These are phyloP conservation scores for Cephalopterus ornatus DNA, from an alignment of 2,113 vertebrate genomes.

Conservation along the genomic window DNA sequence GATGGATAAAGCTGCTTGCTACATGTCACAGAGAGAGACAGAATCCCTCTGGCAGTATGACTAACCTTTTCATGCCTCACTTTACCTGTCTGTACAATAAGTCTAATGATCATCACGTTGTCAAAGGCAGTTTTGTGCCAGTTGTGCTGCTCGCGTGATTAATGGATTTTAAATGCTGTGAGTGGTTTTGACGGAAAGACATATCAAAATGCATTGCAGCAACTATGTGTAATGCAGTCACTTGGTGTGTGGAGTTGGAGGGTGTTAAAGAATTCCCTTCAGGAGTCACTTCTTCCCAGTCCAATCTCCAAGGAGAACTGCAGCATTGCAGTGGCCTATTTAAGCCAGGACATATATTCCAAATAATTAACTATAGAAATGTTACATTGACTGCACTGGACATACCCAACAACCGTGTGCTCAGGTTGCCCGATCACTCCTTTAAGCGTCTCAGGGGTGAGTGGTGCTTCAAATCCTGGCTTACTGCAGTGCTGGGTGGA, in stretches of 20 bases:
- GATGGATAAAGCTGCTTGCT: not conserved
- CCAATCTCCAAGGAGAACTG: not conserved
- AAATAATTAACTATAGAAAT: conserved; percentile 20
- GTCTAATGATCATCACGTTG: conserved; percentile 31
- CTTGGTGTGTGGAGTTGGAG: not conserved
- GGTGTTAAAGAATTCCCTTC: not conserved
- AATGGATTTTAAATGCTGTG: conserved; percentile 1
- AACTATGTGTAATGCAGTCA: not conserved
- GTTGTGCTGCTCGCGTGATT: not conserved
- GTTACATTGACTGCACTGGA: not conserved
- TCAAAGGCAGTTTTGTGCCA: not conserved
- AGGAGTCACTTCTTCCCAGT: not conserved
- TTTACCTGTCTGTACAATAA: conserved; percentile 48
- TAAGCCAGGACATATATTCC: conserved; percentile 4
- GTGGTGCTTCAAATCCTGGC: not conserved
- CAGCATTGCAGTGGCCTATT: not conserved
- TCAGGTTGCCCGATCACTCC: not conserved
- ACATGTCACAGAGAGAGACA: not conserved
- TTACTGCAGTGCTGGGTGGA: not conserved
- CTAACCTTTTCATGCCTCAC: conserved; percentile 54
- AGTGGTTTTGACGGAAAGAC: not conserved
- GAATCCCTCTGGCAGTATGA: not conserved
- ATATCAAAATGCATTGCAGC: not conserved
- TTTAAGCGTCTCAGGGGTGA: not conserved
- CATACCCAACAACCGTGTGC: not conserved